These are phyloP conservation scores for Pantherophis vulpinus DNA, from an alignment of 2,797 vertebrate genomes.

Conservation along the genomic window DNA sequence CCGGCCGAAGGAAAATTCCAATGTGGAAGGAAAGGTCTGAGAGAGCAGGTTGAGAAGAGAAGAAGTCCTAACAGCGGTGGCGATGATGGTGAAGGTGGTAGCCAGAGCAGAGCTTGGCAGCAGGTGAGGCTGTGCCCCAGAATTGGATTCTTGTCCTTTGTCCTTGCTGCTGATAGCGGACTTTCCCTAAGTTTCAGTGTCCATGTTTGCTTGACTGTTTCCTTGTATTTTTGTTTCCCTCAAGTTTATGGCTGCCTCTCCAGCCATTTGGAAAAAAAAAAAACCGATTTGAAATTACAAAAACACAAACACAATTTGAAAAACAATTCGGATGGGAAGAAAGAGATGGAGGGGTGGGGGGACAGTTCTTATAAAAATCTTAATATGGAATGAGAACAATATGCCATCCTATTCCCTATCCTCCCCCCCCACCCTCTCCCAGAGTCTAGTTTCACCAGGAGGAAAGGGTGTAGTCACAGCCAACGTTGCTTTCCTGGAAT, in stretches of 20 bases:
- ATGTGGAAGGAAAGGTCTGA: constrained; percentile 55
- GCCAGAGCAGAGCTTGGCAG: constrained; percentile 52
- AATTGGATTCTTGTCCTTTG: constrained; percentile 58
- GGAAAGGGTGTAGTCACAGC: constrained; percentile 54
- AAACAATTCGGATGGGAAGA: constrained; percentile 50
- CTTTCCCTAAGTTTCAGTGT: constrained; percentile 67
- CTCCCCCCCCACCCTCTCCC: constrained; percentile 32
- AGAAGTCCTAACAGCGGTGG: constrained; percentile 55
- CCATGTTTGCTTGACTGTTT: constrained; percentile 44
- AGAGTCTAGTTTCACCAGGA: constrained; percentile 47
- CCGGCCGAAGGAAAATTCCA: constrained; percentile 64
- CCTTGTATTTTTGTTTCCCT: constrained; percentile 53
- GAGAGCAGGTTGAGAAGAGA: constrained; percentile 37
- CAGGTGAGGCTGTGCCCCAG: constrained; percentile 59
- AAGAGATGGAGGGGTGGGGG: constrained; percentile 36
- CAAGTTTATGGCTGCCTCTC: constrained; percentile 64
- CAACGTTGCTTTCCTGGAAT: constrained; percentile 52
- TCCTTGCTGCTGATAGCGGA: constrained; percentile 64
- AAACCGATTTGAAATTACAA: constrained; percentile 45
- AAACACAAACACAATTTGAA: constrained; percentile 27
- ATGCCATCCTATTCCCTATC: constrained; percentile 19
- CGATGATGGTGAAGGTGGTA: neutral
- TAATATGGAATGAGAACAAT: constrained; percentile 55
- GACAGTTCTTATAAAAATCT: constrained; percentile 49
- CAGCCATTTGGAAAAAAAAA: constrained; percentile 60